phyloP scores from a whole-genome alignment of 2,797 vertebrate genomes.

The Pygocentrus nattereri region DNA sequence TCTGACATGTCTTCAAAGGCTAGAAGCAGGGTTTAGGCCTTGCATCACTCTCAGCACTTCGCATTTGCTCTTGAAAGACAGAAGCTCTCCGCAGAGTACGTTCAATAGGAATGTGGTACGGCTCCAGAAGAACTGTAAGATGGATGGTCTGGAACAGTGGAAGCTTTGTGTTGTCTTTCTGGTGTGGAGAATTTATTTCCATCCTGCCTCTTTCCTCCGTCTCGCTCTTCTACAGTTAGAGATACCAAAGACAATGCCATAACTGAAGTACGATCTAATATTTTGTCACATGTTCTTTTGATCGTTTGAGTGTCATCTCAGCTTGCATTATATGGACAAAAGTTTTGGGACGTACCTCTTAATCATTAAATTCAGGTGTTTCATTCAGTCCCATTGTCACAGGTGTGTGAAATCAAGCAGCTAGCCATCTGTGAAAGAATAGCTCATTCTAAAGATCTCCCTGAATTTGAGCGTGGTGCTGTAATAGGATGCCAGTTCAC shows the following conservation, averaged over 20 bases:
- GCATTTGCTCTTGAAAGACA: conserved; percentile 1
- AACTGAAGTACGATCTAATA: not conserved
- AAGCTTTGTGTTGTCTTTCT: not conserved
- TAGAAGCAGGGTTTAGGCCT: not conserved
- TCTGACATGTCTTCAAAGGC: not conserved
- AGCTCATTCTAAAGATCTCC: too few species aligned
- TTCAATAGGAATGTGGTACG: not conserved
- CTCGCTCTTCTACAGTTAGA: not conserved
- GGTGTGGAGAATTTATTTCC: not conserved
- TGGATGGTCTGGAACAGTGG: not conserved
- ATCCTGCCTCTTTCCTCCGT: not conserved
- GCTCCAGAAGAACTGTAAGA: not conserved
- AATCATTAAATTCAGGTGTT: too few species aligned
- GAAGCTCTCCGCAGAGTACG: not conserved
- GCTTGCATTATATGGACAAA: too few species aligned
- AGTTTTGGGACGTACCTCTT: too few species aligned
- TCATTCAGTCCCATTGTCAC: too few species aligned
- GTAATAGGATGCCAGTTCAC: too few species aligned
- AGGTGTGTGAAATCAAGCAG: too few species aligned
- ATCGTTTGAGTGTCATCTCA: not conserved
- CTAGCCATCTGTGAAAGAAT: too few species aligned
- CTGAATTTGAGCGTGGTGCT: too few species aligned
- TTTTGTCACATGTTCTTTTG: not conserved
- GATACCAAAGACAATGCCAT: not conserved
- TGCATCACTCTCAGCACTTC: not conserved